Evolutionary conservation across 2,797 vertebrate genomes (phyloP), one percentile per base, ranked within the genome.

Genomic region (Propithecus deckenii): DNA sequence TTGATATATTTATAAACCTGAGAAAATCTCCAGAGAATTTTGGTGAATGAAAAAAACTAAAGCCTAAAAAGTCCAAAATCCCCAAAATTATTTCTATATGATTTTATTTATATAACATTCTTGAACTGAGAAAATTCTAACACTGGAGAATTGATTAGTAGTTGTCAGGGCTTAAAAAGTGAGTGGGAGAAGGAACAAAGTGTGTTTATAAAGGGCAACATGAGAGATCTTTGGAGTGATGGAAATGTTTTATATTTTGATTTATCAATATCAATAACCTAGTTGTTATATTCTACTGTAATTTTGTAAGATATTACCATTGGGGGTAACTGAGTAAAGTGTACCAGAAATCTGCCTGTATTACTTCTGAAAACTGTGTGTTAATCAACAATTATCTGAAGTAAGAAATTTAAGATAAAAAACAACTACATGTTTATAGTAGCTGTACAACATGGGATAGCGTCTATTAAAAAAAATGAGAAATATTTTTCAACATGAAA

Each of bases 401-500:
- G 85, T 22, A 43, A 67, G 10, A 8, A 41, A 3, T 78, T 86
- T 88, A 78, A 61, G 38, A 80, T 41, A 48, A 80, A 91, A 85
- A 35, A 1, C 13, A 69, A 38, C 0, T n/a, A 12, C 7, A 35
- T 74, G 8, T 67, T 89, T 52, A 67, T 8, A 25, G 3, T 30
- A 23, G 6, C 4, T 91, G 1, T 52, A 38, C 22, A 72, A 20
- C 3, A 20, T 15, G 5, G 46, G 81, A 61, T 78, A 32, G 28
- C n/a, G 61, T 17, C 13, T 74, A 35, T 38, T 78, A 86, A 89
- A 89, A 89, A 69, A 76, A 65, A n/a, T 12, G 1, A 72, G 32
- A 79, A 92, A 55, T 67, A 23, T 61, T 55, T 89, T 88, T 78
- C 86, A 69, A 43, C 1, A 43, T 86, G 20, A 74, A 83, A 92